A percentile compares a stretch with the other conserved stretches of the same genome.
Evolutionary conservation across 1,140 invertebrate species (phyloP).

Genomic region (Trachymyrmex cornetzi): DNA sequence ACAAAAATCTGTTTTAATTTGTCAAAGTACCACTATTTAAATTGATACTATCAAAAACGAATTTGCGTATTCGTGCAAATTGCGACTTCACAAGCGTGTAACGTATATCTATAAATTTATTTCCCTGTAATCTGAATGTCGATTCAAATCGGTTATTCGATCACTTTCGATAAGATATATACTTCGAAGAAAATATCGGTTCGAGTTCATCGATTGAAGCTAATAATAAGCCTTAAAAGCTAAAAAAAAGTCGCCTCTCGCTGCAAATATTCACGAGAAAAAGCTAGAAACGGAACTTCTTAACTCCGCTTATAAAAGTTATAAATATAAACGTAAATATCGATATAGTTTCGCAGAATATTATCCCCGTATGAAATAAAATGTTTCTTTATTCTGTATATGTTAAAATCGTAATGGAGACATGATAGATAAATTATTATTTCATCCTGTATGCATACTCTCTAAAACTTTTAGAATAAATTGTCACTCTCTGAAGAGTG

Average conservation of each 20-base stretch:
- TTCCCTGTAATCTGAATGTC: neutral
- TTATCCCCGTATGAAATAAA: neutral
- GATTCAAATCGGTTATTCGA: neutral
- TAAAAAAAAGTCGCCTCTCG: neutral
- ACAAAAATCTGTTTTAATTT: neutral
- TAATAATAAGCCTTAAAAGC: neutral
- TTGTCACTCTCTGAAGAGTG: no score
- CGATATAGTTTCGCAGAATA: neutral
- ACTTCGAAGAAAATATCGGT: slow-evolving; percentile 21
- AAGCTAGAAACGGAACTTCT: neutral
- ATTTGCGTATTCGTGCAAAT: neutral
- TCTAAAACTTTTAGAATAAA: no score
- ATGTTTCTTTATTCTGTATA: neutral
- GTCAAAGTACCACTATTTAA: neutral
- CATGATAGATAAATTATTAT: no score
- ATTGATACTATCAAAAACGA: neutral
- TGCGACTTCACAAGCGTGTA: neutral
- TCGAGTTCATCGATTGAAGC: neutral
- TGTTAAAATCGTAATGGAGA: no score
- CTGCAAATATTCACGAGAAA: neutral
- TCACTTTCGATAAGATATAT: neutral
- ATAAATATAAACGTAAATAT: slow-evolving; percentile 17
- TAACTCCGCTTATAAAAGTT: neutral
- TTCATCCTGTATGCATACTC: no score
- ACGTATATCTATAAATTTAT: neutral